Evolutionary conservation across 2,113 vertebrate species (phyloP).

Genomic region (Azemiops feae): DNA sequence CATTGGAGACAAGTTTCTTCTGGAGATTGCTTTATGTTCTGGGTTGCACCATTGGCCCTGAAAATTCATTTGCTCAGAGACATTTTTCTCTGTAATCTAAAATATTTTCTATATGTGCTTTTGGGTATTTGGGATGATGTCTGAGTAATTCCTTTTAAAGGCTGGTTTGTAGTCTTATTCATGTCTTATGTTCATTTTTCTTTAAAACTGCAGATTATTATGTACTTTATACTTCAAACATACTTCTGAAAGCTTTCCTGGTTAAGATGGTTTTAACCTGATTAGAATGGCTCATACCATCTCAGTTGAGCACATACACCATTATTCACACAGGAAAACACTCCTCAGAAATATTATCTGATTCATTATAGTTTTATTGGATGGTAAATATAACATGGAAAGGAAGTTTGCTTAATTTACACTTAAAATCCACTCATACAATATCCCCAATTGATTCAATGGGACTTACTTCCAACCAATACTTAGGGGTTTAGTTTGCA

Average conservation of each 20-base stretch:
- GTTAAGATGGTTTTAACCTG: background rate
- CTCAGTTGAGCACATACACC: background rate
- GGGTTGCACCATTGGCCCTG: conserved; percentile 62
- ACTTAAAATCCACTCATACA: background rate
- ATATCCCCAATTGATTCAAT: background rate
- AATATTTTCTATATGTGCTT: background rate
- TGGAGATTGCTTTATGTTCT: conserved; percentile 58
- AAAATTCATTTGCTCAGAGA: conserved; percentile 14
- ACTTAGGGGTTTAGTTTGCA: background rate
- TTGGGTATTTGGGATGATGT: background rate
- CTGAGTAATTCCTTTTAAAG: background rate
- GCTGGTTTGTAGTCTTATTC: background rate
- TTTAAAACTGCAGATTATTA: background rate
- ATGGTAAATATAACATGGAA: background rate
- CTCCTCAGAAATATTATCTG: background rate
- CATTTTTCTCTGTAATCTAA: conserved; percentile 30
- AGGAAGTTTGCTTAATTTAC: background rate
- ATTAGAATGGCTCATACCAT: background rate
- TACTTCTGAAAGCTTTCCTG: background rate
- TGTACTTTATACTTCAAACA: background rate
- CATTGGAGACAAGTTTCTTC: conserved; percentile 60
- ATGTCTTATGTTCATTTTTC: background rate
- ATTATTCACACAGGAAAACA: background rate
- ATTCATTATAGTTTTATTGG: background rate
- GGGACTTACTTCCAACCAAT: background rate